Evolutionary conservation across 2,888 invertebrate species (phyloP).

Genomic region (Phanerotoma sp.): DNA sequence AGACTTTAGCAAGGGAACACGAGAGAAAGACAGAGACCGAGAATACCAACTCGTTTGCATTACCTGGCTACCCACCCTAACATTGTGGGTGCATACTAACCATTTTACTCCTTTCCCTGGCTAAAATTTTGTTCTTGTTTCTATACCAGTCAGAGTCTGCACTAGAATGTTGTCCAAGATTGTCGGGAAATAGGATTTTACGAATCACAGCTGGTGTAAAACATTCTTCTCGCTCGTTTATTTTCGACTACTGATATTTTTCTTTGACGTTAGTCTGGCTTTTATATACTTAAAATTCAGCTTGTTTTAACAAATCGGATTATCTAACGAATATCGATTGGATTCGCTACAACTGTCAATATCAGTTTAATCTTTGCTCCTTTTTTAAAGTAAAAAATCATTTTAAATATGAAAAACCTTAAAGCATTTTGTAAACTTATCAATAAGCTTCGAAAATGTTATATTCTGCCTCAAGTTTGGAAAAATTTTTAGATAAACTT

Average conservation of each 20-base stretch:
- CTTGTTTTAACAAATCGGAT: background rate
- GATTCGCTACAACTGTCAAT: too few species aligned
- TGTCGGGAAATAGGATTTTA: conserved; percentile 29
- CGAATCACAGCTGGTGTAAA: conserved; percentile 20
- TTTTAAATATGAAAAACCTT: too few species aligned
- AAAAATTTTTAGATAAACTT: too few species aligned
- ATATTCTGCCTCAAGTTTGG: too few species aligned
- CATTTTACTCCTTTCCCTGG: background rate
- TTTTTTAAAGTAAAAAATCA: too few species aligned
- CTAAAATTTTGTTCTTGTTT: background rate
- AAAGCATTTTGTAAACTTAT: too few species aligned
- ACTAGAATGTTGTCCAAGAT: conserved; percentile 39
- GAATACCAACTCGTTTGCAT: background rate
- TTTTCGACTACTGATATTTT: background rate
- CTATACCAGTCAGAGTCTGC: conserved; percentile 12
- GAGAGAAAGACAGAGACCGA: background rate
- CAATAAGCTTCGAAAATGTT: too few species aligned
- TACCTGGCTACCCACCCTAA: conserved; percentile 10
- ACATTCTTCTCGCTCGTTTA: background rate
- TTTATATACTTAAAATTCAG: background rate
- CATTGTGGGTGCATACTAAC: conserved; percentile 3
- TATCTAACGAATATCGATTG: too few species aligned
- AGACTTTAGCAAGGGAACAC: too few species aligned
- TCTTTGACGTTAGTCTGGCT: background rate
- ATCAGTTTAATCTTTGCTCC: too few species aligned